phyloP scores from a whole-genome alignment of 1,140 invertebrate genomes.

The Anagrus nilaparvatae region DNA sequence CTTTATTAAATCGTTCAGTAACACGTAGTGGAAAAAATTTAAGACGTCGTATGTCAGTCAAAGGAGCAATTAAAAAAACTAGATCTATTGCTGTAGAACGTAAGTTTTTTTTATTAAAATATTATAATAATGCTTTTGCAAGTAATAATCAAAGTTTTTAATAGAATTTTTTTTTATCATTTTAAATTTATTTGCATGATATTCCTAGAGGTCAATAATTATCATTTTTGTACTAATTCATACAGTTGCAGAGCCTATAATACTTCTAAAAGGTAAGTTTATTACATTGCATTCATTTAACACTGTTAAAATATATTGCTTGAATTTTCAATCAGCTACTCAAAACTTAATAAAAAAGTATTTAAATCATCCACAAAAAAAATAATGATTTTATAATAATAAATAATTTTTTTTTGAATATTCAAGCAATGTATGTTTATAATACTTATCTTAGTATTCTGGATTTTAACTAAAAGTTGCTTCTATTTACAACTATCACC shows the following conservation, averaged over 20 bases:
- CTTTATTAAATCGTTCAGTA: conserved; percentile 45
- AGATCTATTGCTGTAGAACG: conserved; percentile 76
- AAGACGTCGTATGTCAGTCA: conserved; percentile 67
- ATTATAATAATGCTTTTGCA: neutral
- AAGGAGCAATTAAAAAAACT: conserved; percentile 78
- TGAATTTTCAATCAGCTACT: conserved; percentile 6
- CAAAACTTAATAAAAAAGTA: too few relatives aligned
- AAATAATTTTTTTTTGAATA: conserved; percentile 11
- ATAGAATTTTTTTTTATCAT: neutral
- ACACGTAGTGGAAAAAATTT: conserved; percentile 46
- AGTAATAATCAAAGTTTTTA: neutral
- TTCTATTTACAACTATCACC: neutral
- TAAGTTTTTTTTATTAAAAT: conserved; percentile 39
- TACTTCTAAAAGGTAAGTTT: conserved; percentile 33
- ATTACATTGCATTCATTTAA: conserved; percentile 8
- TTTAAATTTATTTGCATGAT: conserved; percentile 21
- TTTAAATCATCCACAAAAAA: too few relatives aligned
- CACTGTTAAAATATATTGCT: conserved; percentile 2
- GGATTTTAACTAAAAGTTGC: too few relatives aligned
- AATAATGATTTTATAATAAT: too few relatives aligned
- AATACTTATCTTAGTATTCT: too few relatives aligned
- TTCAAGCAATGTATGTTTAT: conserved; percentile 1
- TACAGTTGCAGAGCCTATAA: conserved; percentile 22
- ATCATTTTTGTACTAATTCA: conserved; percentile 24
- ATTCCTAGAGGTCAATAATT: conserved; percentile 19